Conservation (phyloP, 2,888 invertebrate species). For the Cataglyphis cursor region DNA sequence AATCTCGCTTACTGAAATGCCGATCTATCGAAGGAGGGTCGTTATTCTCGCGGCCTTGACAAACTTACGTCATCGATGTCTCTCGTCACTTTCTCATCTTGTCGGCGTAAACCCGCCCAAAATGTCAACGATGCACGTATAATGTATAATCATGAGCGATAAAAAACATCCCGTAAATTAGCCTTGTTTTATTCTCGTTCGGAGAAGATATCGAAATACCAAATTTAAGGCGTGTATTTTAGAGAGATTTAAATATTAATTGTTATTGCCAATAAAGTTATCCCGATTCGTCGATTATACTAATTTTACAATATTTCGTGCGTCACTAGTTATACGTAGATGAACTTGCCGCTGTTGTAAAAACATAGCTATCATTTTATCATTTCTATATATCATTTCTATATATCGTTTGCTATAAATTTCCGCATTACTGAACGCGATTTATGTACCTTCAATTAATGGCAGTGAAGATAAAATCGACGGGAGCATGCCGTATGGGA, state of each 20-base stretch:
- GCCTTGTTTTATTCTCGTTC: not conserved
- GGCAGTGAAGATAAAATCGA: constrained; percentile 6
- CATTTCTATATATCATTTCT: not conserved
- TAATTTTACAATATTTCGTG: not conserved
- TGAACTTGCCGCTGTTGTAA: not conserved
- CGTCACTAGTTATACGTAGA: not conserved
- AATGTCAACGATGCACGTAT: constrained; percentile 14
- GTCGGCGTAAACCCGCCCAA: constrained; percentile 7
- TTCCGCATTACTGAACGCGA: not conserved
- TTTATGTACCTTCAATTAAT: constrained; percentile 17
- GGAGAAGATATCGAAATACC: not conserved
- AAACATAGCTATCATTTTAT: constrained; percentile 4
- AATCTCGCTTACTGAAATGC: not conserved
- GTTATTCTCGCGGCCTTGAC: constrained; percentile 42
- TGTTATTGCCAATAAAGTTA: not conserved
- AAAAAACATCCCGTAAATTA: not conserved
- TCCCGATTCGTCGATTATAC: not conserved
- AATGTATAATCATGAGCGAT: too few species aligned
- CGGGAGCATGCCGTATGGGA: not conserved
- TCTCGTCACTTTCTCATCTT: constrained; percentile 39
- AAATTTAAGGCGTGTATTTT: not conserved
- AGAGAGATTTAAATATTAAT: not conserved
- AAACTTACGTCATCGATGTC: constrained; percentile 29
- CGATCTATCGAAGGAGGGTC: constrained; percentile 12
- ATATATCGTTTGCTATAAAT: constrained; percentile 15